Base-by-base conservation (phyloP, 2,888 invertebrate species). In the Latheticus oryzae region DNA sequence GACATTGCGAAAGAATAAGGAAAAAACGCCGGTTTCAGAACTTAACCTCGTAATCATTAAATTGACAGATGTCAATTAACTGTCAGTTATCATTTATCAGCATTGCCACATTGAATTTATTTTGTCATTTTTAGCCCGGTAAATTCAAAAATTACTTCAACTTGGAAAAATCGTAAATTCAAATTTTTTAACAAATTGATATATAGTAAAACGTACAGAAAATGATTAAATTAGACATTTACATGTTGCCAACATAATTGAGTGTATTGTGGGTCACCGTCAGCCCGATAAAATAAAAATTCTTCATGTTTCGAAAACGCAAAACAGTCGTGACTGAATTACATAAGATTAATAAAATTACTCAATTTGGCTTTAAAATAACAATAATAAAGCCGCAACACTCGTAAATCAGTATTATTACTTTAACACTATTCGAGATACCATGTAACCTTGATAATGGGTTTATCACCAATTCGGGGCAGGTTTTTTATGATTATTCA, bases 1-100 rank as follows among this genome's bases (percentile, higher is more conserved):
- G 91, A 87, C 92, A 92, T 92, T 66, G 26, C 11, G n/a, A 3
- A 12, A 15, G 11, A n/a, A 15, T 8, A 15, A 30, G 1, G 12
- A 16, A 28, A n/a, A 28, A 28, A 28, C 28, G 9, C 28, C 28
- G 28, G 28, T 28, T 28, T 28, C 28, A 9, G 11, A 28, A 9
- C 28, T 28, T n/a, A n/a, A n/a, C n/a, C n/a, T n/a, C n/a, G n/a
- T n/a, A n/a, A 38, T 9, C 26, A 26, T 23, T 23, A 38, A 21
- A 8, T 4, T 9, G 9, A 13, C 2, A 9, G 7, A 16, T 2
- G 9, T 8, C 23, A 38, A 38, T 4, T n/a, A n/a, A n/a, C n/a
- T n/a, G n/a, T n/a, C n/a, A n/a, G n/a, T n/a, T n/a, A n/a, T n/a
- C n/a, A n/a, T n/a, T n/a, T n/a, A n/a, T n/a, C n/a, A n/a, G n/a